Evolutionary conservation across 2,888 invertebrate genomes (phyloP).

Genomic region (Coecobrya sp.): DNA sequence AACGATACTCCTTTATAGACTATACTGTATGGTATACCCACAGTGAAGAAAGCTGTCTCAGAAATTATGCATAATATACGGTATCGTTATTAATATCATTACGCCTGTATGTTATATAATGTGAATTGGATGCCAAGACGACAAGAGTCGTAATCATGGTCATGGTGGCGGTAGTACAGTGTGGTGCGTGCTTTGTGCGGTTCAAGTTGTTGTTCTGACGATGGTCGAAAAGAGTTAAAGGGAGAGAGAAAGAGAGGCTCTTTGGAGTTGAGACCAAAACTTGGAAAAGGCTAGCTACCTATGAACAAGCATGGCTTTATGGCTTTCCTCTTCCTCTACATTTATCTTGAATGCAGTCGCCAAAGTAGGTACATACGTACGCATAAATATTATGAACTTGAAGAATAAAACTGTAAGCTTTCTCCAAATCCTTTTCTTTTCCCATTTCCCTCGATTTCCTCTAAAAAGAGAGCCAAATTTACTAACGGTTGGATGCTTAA

Average conservation of each 20-base stretch:
- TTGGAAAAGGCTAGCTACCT: background rate
- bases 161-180: constrained; percentile 13
- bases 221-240: background rate
- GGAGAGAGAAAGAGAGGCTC: background rate
- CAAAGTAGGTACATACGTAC: background rate
- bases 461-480: constrained; percentile 44
- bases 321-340: constrained; percentile 11
- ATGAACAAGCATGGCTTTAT: background rate
- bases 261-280: constrained; percentile 8
- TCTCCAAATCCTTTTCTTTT: constrained; percentile 35
- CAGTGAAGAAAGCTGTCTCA: background rate
- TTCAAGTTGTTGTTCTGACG: constrained; percentile 20
- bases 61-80: background rate
- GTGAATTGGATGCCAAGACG: constrained; percentile 10
- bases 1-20: background rate
- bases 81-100: background rate
- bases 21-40: background rate
- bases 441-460: constrained; percentile 9
- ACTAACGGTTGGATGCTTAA: constrained; percentile 46
- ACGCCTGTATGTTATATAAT: constrained; percentile 3
- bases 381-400: constrained; percentile 32
- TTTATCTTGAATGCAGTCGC: constrained; percentile 12
- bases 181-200: background rate
- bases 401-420: constrained; percentile 21
- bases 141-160: constrained; percentile 30